A percentile compares a stretch with the other conserved stretches of the same genome.
These are phyloP conservation scores for Caranx ignobilis DNA, from an alignment of 2,113 vertebrate species.

Conservation along the genomic window DNA sequence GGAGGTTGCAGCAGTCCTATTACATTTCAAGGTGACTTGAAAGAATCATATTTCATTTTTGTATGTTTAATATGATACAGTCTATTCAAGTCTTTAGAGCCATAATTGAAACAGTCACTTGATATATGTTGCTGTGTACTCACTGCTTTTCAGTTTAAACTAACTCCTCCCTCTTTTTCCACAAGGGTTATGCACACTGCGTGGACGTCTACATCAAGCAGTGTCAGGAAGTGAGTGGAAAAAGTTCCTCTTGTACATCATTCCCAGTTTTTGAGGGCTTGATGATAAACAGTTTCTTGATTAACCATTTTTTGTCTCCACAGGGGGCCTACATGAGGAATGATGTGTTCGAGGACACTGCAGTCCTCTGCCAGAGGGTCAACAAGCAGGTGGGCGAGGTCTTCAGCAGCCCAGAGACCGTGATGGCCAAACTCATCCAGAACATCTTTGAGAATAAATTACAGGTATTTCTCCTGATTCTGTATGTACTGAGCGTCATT, in stretches of 20 bases:
- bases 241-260: background rate
- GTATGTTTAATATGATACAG: background rate
- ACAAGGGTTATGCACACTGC: conserved; percentile 97
- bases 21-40: conserved; percentile 97
- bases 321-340: conserved; percentile 93
- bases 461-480: conserved; percentile 86
- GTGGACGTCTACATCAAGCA: conserved; percentile 99
- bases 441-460: conserved; percentile 98
- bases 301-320: conserved; percentile 3
- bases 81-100: background rate
- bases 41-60: conserved; percentile 1
- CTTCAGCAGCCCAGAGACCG: conserved; percentile 96
- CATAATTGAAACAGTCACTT: background rate
- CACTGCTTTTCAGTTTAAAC: background rate
- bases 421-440: conserved; percentile 98
- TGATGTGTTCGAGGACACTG: conserved; percentile 97
- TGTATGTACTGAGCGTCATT: background rate
- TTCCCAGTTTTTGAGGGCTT: background rate
- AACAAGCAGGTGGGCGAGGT: conserved; percentile 98
- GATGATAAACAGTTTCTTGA: background rate
- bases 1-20: conserved; percentile 96
- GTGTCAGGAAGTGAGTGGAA: conserved; percentile 93
- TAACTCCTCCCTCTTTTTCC: conserved; percentile 49
- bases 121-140: background rate
- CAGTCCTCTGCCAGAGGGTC: conserved; percentile 92